Evolutionary conservation across 2,888 invertebrate genomes (phyloP).

Genomic region (Axea sp.): DNA sequence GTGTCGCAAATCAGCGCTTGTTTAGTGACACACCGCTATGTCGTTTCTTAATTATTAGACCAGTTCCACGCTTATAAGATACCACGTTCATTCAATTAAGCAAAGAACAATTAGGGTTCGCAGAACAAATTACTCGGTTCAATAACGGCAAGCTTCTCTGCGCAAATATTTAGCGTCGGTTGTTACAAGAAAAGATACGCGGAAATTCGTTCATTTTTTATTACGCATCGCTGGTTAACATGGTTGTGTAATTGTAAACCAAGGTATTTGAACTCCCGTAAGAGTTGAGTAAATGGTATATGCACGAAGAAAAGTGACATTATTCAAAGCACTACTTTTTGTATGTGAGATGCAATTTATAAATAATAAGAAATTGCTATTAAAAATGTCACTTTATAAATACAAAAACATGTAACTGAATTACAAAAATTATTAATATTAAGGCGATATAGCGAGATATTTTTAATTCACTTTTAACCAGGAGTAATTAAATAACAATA

Average conservation of each 20-base stretch:
- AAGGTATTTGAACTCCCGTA: slow-evolving; percentile 1
- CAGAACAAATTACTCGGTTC: slow-evolving; percentile 7
- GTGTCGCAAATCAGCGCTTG: slow-evolving; percentile 31
- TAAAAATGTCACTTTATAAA: no score
- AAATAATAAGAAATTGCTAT: no score
- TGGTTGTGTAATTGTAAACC: slow-evolving; percentile 1
- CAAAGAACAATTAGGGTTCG: slow-evolving; percentile 17
- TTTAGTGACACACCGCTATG: background rate
- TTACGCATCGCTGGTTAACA: background rate
- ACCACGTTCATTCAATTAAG: slow-evolving; percentile 18
- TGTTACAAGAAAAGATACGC: slow-evolving; percentile 8
- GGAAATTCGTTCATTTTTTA: slow-evolving; percentile 14
- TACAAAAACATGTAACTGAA: no score
- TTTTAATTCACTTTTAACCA: no score
- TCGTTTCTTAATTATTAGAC: slow-evolving; percentile 9
- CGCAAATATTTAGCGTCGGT: slow-evolving; percentile 18
- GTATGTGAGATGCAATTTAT: no score
- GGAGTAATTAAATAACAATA: no score
- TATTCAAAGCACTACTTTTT: no score
- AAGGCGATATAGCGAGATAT: no score
- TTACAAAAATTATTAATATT: no score
- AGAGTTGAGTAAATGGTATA: background rate
- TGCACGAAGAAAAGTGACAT: no score
- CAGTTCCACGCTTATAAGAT: background rate
- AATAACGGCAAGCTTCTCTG: background rate